These are phyloP conservation scores for Lasioglossum albipes DNA, from an alignment of 1,140 invertebrate genomes.

Conservation along the genomic window DNA sequence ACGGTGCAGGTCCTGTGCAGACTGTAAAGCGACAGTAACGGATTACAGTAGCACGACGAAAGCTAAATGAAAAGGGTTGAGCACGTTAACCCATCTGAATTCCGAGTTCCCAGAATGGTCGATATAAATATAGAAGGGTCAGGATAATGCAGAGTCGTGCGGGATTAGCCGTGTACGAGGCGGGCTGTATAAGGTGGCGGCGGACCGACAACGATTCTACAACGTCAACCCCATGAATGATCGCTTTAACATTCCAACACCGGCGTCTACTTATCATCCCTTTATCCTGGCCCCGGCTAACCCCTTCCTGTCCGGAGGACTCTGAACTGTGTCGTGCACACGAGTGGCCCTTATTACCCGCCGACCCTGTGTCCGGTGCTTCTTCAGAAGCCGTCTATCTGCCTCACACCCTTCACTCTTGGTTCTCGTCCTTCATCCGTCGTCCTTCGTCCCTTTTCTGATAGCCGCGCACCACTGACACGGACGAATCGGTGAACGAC, in stretches of 20 bases:
- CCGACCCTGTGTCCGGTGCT: not conserved
- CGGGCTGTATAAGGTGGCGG: not conserved
- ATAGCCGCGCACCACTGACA: not conserved
- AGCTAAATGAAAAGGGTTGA: no score
- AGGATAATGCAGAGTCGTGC: no score
- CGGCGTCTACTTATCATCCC: not conserved
- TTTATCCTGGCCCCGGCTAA: not conserved
- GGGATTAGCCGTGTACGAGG: no score
- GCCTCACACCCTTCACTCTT: not conserved
- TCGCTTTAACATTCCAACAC: not conserved
- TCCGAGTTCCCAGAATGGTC: no score
- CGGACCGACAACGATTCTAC: not conserved
- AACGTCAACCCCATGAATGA: not conserved
- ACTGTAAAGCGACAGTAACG: no score
- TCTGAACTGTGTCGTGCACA: not conserved
- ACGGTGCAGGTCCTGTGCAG: no score
- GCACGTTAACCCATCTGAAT: no score
- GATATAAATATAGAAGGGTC: no score
- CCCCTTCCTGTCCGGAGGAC: not conserved
- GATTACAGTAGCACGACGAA: no score
- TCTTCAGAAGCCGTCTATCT: no score
- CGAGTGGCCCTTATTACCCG: conserved; percentile 4
- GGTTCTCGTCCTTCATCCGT: not conserved
- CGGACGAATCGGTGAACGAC: conserved; percentile 22
- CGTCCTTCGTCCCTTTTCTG: not conserved